phyloP scores from a whole-genome alignment of 2,113 vertebrate genomes.

The Merops nubicus region DNA sequence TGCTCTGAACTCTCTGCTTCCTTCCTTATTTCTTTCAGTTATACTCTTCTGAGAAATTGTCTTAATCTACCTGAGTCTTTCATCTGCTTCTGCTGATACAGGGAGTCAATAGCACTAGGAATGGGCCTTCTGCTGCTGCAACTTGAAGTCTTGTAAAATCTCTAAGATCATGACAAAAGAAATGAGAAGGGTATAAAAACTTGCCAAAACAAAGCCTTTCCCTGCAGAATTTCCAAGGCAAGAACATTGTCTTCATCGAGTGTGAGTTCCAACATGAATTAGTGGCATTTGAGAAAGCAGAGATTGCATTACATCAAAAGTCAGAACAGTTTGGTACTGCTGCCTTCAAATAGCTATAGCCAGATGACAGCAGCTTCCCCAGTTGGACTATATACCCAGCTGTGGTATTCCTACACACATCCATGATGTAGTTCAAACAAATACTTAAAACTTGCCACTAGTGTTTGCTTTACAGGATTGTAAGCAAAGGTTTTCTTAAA shows the following conservation, averaged over 20 bases:
- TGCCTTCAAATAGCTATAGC: neutral
- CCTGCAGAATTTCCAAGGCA: neutral
- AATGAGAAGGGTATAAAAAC: neutral
- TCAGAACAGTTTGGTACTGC: neutral
- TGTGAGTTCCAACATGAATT: fast-evolving
- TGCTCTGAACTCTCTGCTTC: neutral
- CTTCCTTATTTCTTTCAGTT: neutral
- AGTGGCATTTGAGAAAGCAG: neutral
- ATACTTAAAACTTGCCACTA: neutral
- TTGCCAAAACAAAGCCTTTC: neutral
- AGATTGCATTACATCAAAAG: neutral
- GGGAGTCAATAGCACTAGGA: neutral
- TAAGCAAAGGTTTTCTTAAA: neutral
- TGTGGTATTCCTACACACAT: neutral
- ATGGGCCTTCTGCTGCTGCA: neutral
- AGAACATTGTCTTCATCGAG: neutral
- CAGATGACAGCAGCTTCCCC: neutral
- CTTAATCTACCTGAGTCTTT: neutral
- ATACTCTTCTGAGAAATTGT: neutral
- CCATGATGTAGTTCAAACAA: neutral
- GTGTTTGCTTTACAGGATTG: neutral
- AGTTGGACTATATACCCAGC: neutral
- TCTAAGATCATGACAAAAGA: neutral
- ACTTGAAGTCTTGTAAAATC: neutral
- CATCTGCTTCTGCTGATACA: neutral